Base-by-base conservation (phyloP, 2,797 vertebrate genomes). In the Pipistrellus pygmaeus region DNA sequence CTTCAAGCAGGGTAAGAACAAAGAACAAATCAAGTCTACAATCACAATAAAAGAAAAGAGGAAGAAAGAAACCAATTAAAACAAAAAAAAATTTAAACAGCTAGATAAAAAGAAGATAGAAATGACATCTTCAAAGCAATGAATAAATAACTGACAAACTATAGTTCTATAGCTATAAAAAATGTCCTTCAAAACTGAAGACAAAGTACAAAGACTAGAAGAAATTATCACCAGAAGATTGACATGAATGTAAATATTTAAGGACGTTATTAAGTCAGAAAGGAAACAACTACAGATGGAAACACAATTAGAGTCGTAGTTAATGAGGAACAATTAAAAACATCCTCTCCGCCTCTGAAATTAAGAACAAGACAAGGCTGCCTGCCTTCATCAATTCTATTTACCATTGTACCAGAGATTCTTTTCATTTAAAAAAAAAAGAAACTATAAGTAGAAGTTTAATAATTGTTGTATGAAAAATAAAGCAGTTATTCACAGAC, bases 181-280 rank as follows among this genome's bases (percentile, higher is more conserved):
- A 86, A 72, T 13, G 13, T 44, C 48, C 38, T 68, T 86, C 83
- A 87, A 84, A 90, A 53, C 23, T 46, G 76, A 89, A 95, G 20
- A 18, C 46, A 91, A 95, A 85, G 10, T 71, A 32, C 20, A 75
- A 89, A 73, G 41, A 53, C 32, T 38, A 17, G 41, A 44, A 60
- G 32, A 95, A 89, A 92, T 78, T 86, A 53, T 62, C 85, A 35
- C 53, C 41, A 68, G 76, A 94, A 92, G 82, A 95, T 21, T 89
- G 82, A 66, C 41, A 41, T 35, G 44, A 89, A 75, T 83, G 38
- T 41, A 89, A 85, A 83, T 85, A 92, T 8, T 86, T 51, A 73
- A 85, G 69, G 32, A 77, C 83, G 55, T 86, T 60, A 53, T 78
- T 86, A 66, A 78, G 48, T 92, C 57, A 83, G 41, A 85, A 91